A percentile compares a stretch with the other conserved stretches of the same genome.
These are phyloP conservation scores for Botia almorhae DNA, from an alignment of 2,797 vertebrate genomes.

Conservation along the genomic window DNA sequence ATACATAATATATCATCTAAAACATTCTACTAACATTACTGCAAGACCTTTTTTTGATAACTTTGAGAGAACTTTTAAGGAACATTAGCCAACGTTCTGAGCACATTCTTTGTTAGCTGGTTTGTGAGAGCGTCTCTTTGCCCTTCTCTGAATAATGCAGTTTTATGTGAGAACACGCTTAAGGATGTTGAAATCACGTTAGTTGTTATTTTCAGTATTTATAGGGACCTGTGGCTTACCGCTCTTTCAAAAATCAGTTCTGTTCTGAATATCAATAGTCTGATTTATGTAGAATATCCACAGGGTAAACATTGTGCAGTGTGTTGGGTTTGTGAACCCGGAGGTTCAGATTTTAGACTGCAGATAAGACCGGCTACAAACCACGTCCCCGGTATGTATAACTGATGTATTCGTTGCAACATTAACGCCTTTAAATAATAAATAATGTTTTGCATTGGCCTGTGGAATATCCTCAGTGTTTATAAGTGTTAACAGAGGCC, in stretches of 20 bases:
- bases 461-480: slow-evolving; percentile 38
- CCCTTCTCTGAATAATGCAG: neutral
- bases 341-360: neutral
- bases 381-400: slow-evolving; percentile 9
- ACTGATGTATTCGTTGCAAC: slow-evolving; percentile 42
- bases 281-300: neutral
- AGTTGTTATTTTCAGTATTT: neutral
- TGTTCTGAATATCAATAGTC: neutral
- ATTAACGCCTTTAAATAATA: slow-evolving; percentile 57
- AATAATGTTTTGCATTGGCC: slow-evolving; percentile 53
- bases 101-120: too few relatives aligned
- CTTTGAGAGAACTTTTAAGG: too few relatives aligned
- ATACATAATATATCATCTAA: too few relatives aligned
- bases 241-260: neutral
- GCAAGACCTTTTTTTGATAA: too few relatives aligned
- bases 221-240: neutral
- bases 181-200: slow-evolving; percentile 1
- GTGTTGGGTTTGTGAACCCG: neutral
- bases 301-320: neutral
- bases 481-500: slow-evolving; percentile 45
- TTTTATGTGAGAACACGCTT: slow-evolving; percentile 5
- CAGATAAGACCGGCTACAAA: slow-evolving; percentile 19
- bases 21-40: too few relatives aligned
- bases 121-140: neutral
- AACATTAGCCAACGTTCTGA: too few relatives aligned